These are phyloP conservation scores for Pammene aurita DNA, from an alignment of 2,888 invertebrate genomes.

Conservation along the genomic window DNA sequence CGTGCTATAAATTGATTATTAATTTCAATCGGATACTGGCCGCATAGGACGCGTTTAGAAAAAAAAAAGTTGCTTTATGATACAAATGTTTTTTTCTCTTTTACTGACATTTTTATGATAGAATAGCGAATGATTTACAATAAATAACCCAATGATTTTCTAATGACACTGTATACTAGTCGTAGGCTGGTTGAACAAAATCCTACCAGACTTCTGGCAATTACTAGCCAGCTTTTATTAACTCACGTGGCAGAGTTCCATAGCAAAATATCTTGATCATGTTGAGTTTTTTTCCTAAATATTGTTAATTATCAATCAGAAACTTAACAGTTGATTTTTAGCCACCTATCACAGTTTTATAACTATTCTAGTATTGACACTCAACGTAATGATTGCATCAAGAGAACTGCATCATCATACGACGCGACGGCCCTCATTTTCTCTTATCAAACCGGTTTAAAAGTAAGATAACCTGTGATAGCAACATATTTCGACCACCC, in stretches of 20 bases:
- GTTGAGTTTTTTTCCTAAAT: too few species aligned
- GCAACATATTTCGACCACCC: constrained; percentile 55
- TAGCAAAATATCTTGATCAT: too few species aligned
- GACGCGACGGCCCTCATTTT: constrained; percentile 7
- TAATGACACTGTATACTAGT: too few species aligned
- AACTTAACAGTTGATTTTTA: too few species aligned
- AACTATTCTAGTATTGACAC: constrained; percentile 4
- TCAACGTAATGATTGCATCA: background rate
- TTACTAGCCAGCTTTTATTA: too few species aligned
- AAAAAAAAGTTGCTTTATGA: constrained; percentile 25
- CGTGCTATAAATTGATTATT: constrained; percentile 60
- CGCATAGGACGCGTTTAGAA: background rate
- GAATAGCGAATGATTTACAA: background rate
- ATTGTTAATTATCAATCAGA: too few species aligned
- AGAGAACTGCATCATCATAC: constrained; percentile 9
- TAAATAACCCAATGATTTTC: background rate
- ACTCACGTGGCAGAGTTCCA: too few species aligned
- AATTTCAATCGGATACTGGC: constrained; percentile 44
- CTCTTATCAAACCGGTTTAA: constrained; percentile 29
- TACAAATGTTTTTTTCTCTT: background rate
- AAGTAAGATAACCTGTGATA: constrained; percentile 21
- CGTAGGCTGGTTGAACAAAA: too few species aligned
- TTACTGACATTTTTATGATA: background rate
- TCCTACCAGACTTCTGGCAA: too few species aligned
- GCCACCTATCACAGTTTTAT: background rate